Evolutionary conservation across 2,113 vertebrate species (phyloP).

Genomic region (Zapornia atra): DNA sequence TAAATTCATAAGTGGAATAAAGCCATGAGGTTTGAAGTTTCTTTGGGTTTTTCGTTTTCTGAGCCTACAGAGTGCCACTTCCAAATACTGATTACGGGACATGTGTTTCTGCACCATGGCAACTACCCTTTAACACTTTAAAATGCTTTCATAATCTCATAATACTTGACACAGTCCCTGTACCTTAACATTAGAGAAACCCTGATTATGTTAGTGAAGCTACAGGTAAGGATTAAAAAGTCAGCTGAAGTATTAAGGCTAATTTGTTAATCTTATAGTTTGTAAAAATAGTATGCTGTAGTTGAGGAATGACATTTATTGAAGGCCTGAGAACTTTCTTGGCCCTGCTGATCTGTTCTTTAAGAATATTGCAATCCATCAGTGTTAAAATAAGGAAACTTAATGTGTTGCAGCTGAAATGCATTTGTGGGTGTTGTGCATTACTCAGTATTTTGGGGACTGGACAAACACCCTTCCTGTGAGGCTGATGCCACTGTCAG

Average conservation of each 20-base stretch:
- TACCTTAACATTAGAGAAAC: slow-evolving; percentile 43
- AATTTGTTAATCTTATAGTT: slow-evolving; percentile 4
- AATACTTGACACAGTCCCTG: neutral
- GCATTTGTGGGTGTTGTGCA: neutral
- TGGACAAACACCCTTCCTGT: neutral
- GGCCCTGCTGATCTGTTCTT: neutral
- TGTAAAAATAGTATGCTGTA: slow-evolving; percentile 4
- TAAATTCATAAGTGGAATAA: neutral
- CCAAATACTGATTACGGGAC: neutral
- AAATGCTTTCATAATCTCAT: slow-evolving; percentile 32
- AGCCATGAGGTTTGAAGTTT: neutral
- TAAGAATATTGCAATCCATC: neutral
- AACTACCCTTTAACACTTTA: neutral
- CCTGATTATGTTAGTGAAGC: slow-evolving; percentile 8
- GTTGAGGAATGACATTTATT: neutral
- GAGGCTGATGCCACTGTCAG: neutral
- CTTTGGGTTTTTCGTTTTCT: neutral
- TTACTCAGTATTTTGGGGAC: neutral
- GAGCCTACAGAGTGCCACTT: neutral
- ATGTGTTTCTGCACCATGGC: neutral
- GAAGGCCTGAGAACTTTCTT: neutral
- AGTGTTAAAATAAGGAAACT: neutral
- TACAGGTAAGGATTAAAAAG: slow-evolving; percentile 16
- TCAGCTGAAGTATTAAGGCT: slow-evolving; percentile 2
- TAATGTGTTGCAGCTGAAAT: neutral